Evolutionary conservation across 2,888 invertebrate species (phyloP), one percentile per base, ranked within the genome.

Genomic region (Lasioglossum oenotherae): DNA sequence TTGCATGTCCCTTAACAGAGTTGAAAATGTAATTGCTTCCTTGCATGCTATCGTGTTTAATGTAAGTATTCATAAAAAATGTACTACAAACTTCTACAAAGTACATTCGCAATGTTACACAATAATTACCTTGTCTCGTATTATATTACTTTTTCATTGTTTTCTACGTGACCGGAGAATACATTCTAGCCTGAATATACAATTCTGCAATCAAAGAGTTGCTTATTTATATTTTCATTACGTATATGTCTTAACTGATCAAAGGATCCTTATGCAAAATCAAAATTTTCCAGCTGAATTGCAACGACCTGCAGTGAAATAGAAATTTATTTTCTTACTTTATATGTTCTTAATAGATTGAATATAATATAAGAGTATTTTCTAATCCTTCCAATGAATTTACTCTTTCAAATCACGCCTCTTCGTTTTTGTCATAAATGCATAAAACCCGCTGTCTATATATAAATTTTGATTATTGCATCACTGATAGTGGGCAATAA

Each of bases 1-100:
- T 69, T n/a, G 69, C 69, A 38, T 38, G 69, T 69, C 23, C 38
- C 38, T 38, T 69, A 69, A 69, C 69, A 69, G 69, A 69, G 69
- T 23, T 38, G 69, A 69, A 69, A 38, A 38, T 69, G 69, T 38
- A 69, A 69, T 38, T 38, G 69, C 69, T 69, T 38, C 38, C 38
- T 69, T 35, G 69, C 69, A 69, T 69, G 69, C 69, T n/a, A 69
- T 0, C 10, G 12, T 35, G 35, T 35, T 38, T 69, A 69, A 69
- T 38, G 23, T 38, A 69, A 69, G 38, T 38, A 69, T 38, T 38
- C 69, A 38, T 69, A 69, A 69, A 69, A 69, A 69, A 38, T 35
- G 69, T 69, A 12, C 23, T 69, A 38, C 69, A 10, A 69, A 69
- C 19, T 10, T 41, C 69, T 38, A 69, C 23, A 35, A 35, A 67